phyloP scores from a whole-genome alignment of 1,140 invertebrate genomes.

The Sitobion miscanthi region DNA sequence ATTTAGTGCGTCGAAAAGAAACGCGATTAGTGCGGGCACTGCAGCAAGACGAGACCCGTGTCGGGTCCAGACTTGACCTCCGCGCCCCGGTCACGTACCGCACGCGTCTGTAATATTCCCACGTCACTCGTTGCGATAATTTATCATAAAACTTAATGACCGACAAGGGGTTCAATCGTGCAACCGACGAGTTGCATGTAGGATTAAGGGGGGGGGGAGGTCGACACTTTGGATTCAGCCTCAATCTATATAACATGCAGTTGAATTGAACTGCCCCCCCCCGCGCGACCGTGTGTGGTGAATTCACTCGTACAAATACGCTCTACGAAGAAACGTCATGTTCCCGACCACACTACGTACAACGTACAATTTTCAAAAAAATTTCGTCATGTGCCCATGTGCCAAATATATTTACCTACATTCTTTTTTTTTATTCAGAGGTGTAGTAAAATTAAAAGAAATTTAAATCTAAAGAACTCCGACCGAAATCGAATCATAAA shows the following conservation, averaged over 20 bases:
- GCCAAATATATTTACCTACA: too few relatives aligned
- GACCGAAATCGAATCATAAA: not conserved
- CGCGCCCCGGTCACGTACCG: conserved; percentile 17
- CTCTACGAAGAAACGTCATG: too few relatives aligned
- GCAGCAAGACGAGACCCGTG: not conserved
- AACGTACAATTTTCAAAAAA: not conserved
- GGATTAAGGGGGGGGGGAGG: not conserved
- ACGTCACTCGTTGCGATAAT: conserved; percentile 44
- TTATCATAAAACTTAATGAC: conserved; percentile 36
- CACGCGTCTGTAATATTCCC: conserved; percentile 9
- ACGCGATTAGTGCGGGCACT: conserved; percentile 2
- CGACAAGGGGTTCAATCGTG: not conserved
- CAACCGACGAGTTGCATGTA: not conserved
- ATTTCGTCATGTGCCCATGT: too few relatives aligned
- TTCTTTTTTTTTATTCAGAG: too few relatives aligned
- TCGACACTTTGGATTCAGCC: not conserved
- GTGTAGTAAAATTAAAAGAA: not conserved
- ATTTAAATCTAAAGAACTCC: not conserved
- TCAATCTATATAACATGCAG: not conserved
- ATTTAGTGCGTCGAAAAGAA: not conserved
- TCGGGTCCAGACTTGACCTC: conserved; percentile 37
- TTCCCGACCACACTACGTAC: not conserved
- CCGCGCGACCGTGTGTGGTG: not conserved
- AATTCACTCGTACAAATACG: not conserved
- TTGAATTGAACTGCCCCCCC: not conserved